Percentiles rank a stretch among this genome's conserved stretches.
Conservation (phyloP, 2,113 vertebrate species). For the Columbina picui region DNA sequence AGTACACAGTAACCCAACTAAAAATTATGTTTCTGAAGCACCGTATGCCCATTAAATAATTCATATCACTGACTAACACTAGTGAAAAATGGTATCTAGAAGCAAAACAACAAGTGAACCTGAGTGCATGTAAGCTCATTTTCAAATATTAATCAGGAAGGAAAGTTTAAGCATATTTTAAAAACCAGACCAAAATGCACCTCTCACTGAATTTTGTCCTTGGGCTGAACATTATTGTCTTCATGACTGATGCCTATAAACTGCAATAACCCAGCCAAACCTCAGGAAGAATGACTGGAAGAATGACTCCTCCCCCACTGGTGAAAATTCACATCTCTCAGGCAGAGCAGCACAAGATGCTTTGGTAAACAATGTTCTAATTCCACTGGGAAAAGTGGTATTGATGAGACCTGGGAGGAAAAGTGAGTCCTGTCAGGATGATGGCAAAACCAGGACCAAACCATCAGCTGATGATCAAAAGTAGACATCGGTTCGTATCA, state of each 20-base stretch:
- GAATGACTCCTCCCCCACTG: neutral
- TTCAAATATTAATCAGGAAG: neutral
- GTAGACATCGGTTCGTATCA: neutral
- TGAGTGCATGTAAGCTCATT: neutral
- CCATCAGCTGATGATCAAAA: neutral
- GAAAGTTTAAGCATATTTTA: neutral
- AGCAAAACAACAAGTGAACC: neutral
- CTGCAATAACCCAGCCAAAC: neutral
- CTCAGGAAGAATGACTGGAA: neutral
- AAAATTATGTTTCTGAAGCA: neutral
- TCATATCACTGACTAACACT: neutral
- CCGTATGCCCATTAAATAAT: neutral
- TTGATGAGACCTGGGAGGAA: neutral
- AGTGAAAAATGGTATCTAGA: neutral
- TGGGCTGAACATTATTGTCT: neutral
- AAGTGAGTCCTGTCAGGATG: neutral
- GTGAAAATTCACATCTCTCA: neutral
- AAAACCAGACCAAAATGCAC: neutral
- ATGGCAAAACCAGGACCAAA: neutral
- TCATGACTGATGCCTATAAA: neutral
- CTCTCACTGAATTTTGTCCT: neutral
- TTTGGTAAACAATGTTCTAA: neutral
- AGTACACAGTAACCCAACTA: neutral
- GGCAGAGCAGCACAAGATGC: rapidly evolving
- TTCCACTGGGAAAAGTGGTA: neutral